Evolutionary conservation across 2,888 invertebrate genomes (phyloP).

Genomic region (Panopea generosa): DNA sequence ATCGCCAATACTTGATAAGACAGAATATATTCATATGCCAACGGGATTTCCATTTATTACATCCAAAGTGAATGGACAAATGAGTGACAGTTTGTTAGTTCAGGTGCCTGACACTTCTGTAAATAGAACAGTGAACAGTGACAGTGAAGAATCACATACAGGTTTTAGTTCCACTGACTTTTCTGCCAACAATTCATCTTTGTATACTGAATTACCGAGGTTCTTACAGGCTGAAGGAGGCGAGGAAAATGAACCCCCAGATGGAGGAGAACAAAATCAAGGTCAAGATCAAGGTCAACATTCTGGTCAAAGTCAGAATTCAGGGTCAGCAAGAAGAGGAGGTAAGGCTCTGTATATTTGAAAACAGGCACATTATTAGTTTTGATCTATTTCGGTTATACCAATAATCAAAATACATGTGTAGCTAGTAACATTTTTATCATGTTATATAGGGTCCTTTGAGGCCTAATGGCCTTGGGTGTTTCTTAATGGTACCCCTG

Average conservation of each 20-base stretch:
- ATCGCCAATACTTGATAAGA: conserved; percentile 20
- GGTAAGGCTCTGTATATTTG: conserved; percentile 44
- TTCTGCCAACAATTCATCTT: conserved; percentile 48
- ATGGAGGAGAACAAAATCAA: conserved; percentile 24
- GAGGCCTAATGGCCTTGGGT: no score
- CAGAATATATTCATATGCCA: conserved; percentile 30
- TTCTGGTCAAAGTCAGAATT: conserved; percentile 14
- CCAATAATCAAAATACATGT: no score
- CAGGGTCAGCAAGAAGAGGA: conserved; percentile 33
- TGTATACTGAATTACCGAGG: not conserved
- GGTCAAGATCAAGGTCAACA: not conserved
- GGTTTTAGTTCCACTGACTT: not conserved
- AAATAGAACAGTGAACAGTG: conserved; percentile 1
- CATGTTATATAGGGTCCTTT: no score
- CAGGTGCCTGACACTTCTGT: conserved; percentile 18
- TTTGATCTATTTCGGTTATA: no score
- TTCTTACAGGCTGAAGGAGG: conserved; percentile 32
- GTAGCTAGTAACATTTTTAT: no score
- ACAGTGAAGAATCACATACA: not conserved
- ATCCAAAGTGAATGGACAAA: conserved; percentile 18
- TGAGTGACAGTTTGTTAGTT: conserved; percentile 38
- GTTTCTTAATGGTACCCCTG: no score
- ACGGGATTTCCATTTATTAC: conserved; percentile 49
- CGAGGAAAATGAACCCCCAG: conserved; percentile 57
- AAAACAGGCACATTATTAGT: no score